Percentiles rank a stretch among this genome's conserved stretches.
These are phyloP conservation scores for Pristionchus mayeri DNA, from an alignment of 2,888 invertebrate genomes.

Conservation along the genomic window DNA sequence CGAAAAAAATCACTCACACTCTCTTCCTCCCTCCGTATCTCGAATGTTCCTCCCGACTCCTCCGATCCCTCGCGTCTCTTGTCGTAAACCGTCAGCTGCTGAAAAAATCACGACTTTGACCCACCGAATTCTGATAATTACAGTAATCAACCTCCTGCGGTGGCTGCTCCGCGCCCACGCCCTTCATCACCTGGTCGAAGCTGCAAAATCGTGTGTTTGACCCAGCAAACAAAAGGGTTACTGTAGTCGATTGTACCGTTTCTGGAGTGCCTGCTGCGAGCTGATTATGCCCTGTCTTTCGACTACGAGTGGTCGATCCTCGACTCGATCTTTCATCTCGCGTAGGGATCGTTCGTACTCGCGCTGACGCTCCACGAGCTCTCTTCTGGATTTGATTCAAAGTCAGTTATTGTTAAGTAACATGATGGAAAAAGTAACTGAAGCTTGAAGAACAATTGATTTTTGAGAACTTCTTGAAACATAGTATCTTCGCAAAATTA, in stretches of 20 bases:
- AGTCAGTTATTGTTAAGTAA: no score
- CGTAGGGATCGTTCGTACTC: conserved; percentile 18
- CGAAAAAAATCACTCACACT: neutral
- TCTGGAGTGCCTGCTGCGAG: neutral
- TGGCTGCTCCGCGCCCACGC: neutral
- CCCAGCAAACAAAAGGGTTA: neutral
- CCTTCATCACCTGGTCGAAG: conserved; percentile 44
- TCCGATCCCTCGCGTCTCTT: neutral
- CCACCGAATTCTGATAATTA: neutral
- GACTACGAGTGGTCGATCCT: conserved; percentile 25
- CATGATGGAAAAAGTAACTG: no score
- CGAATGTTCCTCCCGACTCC: conserved; percentile 36
- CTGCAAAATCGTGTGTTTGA: neutral
- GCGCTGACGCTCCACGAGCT: conserved; percentile 23
- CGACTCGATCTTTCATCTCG: conserved; percentile 24
- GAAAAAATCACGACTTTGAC: no score
- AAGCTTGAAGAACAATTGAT: neutral
- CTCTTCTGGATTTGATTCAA: neutral
- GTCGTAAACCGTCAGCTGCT: no score
- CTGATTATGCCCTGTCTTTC: conserved; percentile 15
- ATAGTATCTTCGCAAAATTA: neutral
- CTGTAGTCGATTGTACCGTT: neutral
- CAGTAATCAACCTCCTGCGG: neutral
- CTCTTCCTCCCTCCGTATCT: neutral
- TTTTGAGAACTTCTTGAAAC: neutral